Evolutionary conservation across 2,888 invertebrate genomes (phyloP), one percentile per base, ranked within the genome.

Genomic region (Cremastinae sp.): DNA sequence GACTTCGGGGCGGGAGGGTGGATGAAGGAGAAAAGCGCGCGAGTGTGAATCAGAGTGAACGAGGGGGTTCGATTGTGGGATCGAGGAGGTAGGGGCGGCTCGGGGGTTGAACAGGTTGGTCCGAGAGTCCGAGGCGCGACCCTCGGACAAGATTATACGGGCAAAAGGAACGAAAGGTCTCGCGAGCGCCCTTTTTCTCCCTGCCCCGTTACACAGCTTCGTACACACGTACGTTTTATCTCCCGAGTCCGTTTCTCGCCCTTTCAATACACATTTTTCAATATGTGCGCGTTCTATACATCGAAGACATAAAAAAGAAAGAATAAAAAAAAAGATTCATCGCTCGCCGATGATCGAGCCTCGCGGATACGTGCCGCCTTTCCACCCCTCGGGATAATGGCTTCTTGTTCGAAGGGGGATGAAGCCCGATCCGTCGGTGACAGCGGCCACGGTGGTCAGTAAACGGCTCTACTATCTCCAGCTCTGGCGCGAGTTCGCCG

Each of bases 401-500:
- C n/a, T 18, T 10, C 20, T 62, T 47, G 53, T 53, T 36, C 56
- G 38, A 8, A 79, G 68, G 69, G 76, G 76, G 71, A 78, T 79
- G 80, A 70, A 61, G 64, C 43, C 62, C 41, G 73, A 69, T 77
- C 72, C 58, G 41, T 20, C 69, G 41, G 34, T 49, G 51, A 36
- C 68, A 53, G 51, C 43, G 36, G 43, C 81, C 5, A 28, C 28
- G 69, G 66, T 82, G 79, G 79, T 78, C 71, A 77, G 73, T 38
- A 81, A 82, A 28, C 84, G 81, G 45, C 68, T 81, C 66, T 84
- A 84, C 74, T 84, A 87, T 81, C 78, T 84, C 59, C 82, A 80
- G 47, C 84, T 86, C 70, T 87, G 87, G 87, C 85, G 83, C 49
- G 86, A 87, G 75, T 87, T 87, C 73, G 77, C 74, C 56, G 74